Base-by-base conservation (phyloP, 1,140 invertebrate species). In the Aradophagus sp. region DNA sequence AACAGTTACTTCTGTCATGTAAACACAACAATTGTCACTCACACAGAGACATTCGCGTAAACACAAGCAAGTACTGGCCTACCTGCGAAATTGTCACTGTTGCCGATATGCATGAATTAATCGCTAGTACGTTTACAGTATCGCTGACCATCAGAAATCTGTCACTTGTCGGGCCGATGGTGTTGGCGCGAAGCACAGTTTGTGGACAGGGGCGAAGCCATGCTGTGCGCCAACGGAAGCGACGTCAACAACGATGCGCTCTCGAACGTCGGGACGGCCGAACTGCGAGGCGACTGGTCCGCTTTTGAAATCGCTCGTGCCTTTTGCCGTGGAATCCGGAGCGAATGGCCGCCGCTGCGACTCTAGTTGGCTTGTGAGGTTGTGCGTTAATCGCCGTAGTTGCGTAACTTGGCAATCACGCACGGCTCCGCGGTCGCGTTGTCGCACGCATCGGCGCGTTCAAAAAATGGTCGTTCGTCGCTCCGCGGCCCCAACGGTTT, bases 391-490 rank as follows among this genome's bases (percentile, higher is more conserved):
- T 62, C 31, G 16, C 31, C 39, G 38, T 41, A 7, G 58, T 52
- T 62, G 56, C 50, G 56, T 52, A 62, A 62, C 58, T 52, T 36
- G 17, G 58, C 47, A 62, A 62, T 62, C 32, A 62, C 58, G 36
- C 45, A 44, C 58, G 58, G 27, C 36, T 27, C 29, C 36, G 58
- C 29, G 47, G 4, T 31, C 34, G 15, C n/a, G 32, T 45, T 29
- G 32, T 31, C 19, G 55, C 41, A 32, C 39, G 44, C 47, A 61
- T 50, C 19, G 38, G 45, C 19, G 36, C 56, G 19, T 12, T 62
- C 13, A 34, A 44, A 35, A 52, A 52, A 52, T 52, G 38, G 45
- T 62, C 10, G 47, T 13, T 23, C 4, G 55, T 23, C 4, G 55
- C 35, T 48, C 0, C 31, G 20, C 20, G 47, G 10, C 35, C 31